phyloP scores from a whole-genome alignment of 2,888 invertebrate species.

The Macrosiphum euphorbiae region DNA sequence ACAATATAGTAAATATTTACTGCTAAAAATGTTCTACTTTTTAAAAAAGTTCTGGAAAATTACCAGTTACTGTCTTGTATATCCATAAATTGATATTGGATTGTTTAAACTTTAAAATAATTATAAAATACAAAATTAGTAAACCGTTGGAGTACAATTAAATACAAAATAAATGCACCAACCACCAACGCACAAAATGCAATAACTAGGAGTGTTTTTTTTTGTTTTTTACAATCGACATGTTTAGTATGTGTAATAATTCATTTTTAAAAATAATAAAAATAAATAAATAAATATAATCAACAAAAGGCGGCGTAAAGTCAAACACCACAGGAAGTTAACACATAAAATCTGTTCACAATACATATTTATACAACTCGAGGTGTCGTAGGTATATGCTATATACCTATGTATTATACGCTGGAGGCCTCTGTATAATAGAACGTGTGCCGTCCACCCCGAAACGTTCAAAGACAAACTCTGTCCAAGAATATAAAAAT shows the following conservation, averaged over 20 bases:
- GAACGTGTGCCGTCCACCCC: not conserved
- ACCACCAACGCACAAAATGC: not conserved
- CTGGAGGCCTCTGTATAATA: not conserved
- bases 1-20: not conserved
- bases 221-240: not conserved
- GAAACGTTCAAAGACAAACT: not conserved
- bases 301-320: not conserved
- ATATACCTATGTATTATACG: not conserved
- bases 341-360: not conserved
- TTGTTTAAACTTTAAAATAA: not conserved
- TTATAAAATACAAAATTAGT: no score
- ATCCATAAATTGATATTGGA: not conserved
- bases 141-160: not conserved
- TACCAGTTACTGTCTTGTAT: not conserved
- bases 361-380: not conserved
- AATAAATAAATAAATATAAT: not conserved
- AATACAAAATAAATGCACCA: not conserved
- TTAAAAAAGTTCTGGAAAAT: not conserved
- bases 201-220: not conserved
- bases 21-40: not conserved
- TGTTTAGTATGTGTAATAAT: not conserved
- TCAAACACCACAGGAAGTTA: not conserved
- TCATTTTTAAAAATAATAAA: not conserved
- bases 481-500: not conserved
- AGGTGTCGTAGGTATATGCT: no score